Base-by-base conservation (phyloP, 1,140 invertebrate genomes). In the Aphis gossypii region DNA sequence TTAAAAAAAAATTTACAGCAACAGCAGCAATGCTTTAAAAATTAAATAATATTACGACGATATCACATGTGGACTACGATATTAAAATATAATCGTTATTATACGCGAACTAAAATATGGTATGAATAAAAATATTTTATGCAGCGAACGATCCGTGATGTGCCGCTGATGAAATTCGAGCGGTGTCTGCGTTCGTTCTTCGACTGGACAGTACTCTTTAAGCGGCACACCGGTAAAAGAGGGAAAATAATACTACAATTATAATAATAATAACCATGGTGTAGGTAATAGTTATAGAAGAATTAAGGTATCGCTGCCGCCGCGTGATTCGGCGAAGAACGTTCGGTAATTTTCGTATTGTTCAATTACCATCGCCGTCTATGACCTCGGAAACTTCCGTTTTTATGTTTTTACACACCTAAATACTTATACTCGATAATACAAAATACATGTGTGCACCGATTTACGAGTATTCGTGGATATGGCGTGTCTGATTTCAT, bases 301-400 rank as follows among this genome's bases (percentile, higher is more conserved):
- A 41, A 41, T 41, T 41, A 41, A 38, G 76, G 38, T 83, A 83
- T 83, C 38, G 35, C 18, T 9, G 21, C 21, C 35, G 76, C 35
- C 76, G 76, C 0, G 76, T 35, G 82, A 83, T 38, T 83, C 38
- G 82, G 6, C 35, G 38, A 83, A 83, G 35, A 38, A 41, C 82
- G 83, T 44, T 86, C 25, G 83, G 83, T 86, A 86, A 86, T 86
- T 86, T 44, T 44, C 38, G 83, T 86, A 86, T 86, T 86, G 83
- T 86, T 86, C 83, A 23, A 30, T 41, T 23, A 25, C 9, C 83
- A 41, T 25, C 83, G 60, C 21, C 21, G 54, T 0, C 30, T 6
- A 6, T 76, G 83, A 23, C 83, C 83, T 86, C 83, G 83, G 25
- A 84, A 86, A 86, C 83, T 86, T 86, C 41, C 83, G 83, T 44